Evolutionary conservation across 2,797 vertebrate species (phyloP).

Genomic region (Clarias pachynema): DNA sequence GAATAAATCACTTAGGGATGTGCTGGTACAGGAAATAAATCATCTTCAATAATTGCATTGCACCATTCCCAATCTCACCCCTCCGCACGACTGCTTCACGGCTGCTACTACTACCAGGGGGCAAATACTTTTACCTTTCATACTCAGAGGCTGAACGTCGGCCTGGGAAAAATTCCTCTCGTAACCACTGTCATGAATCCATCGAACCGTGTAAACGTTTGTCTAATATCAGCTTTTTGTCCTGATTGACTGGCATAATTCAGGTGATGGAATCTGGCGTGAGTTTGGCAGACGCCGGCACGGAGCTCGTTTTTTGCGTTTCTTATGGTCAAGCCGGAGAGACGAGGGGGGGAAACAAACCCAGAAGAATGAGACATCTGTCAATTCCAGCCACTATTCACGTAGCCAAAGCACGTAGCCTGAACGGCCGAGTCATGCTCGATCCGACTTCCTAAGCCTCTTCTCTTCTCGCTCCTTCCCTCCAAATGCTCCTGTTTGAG

Average conservation of each 20-base stretch:
- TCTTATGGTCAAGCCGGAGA: not conserved
- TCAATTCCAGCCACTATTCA: not conserved
- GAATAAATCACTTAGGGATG: not conserved
- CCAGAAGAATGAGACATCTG: not conserved
- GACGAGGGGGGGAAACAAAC: not conserved
- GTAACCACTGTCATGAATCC: not conserved
- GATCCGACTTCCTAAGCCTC: not conserved
- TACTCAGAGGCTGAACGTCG: not conserved
- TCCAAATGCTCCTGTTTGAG: conserved; percentile 75
- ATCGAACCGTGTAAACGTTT: not conserved
- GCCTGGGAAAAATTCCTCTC: not conserved
- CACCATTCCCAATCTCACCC: not conserved
- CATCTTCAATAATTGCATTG: not conserved
- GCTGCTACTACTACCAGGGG: conserved; percentile 14
- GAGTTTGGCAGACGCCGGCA: not conserved
- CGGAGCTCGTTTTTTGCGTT: not conserved
- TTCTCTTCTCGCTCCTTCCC: conserved; percentile 47
- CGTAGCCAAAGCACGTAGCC: not conserved
- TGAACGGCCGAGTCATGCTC: not conserved
- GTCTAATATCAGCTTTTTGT: not conserved
- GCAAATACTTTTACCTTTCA: not conserved
- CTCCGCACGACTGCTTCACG: not conserved
- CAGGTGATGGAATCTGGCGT: not conserved
- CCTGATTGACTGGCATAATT: not conserved
- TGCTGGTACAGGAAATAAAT: not conserved